These are phyloP conservation scores for Chloropsis hardwickii DNA, from an alignment of 2,113 vertebrate genomes.

Conservation along the genomic window DNA sequence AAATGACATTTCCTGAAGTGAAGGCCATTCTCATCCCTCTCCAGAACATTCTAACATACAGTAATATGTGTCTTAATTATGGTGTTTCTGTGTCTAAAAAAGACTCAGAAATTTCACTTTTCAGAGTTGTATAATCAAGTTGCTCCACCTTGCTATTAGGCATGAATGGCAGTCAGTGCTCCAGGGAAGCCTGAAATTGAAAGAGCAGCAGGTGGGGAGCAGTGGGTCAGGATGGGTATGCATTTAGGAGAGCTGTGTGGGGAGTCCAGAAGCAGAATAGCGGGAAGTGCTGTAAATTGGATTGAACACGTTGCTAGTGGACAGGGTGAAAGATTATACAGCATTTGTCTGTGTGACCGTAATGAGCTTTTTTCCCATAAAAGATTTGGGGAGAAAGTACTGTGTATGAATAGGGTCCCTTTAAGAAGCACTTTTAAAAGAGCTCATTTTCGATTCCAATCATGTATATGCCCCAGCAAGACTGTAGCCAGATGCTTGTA, in stretches of 20 bases:
- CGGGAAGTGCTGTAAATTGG: slow-evolving; percentile 62
- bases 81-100: slow-evolving; percentile 12
- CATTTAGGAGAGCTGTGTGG: slow-evolving; percentile 56
- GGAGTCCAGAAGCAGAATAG: slow-evolving; percentile 55
- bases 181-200: slow-evolving; percentile 53
- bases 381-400: slow-evolving; percentile 61
- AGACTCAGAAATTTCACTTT: slow-evolving; percentile 48
- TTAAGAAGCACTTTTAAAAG: slow-evolving; percentile 58
- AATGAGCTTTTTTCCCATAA: slow-evolving; percentile 64
- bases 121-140: slow-evolving; percentile 61
- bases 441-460: slow-evolving; percentile 61
- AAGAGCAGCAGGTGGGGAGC: slow-evolving; percentile 56
- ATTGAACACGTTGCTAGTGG: slow-evolving; percentile 57
- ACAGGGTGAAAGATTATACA: slow-evolving; percentile 67
- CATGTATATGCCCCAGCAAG: slow-evolving; percentile 64
- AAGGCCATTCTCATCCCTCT: slow-evolving; percentile 10
- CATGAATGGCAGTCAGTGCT: slow-evolving; percentile 63
- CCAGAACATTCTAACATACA: neutral
- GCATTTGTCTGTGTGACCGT: slow-evolving; percentile 55
- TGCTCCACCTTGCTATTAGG: slow-evolving; percentile 64
- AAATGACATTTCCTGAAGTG: slow-evolving; percentile 40
- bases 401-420: slow-evolving; percentile 48
- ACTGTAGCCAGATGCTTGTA: slow-evolving; percentile 52
- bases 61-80: slow-evolving; percentile 48
- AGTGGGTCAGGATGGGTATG: slow-evolving; percentile 43